phyloP scores from a whole-genome alignment of 2,113 vertebrate species.

The Charina bottae region DNA sequence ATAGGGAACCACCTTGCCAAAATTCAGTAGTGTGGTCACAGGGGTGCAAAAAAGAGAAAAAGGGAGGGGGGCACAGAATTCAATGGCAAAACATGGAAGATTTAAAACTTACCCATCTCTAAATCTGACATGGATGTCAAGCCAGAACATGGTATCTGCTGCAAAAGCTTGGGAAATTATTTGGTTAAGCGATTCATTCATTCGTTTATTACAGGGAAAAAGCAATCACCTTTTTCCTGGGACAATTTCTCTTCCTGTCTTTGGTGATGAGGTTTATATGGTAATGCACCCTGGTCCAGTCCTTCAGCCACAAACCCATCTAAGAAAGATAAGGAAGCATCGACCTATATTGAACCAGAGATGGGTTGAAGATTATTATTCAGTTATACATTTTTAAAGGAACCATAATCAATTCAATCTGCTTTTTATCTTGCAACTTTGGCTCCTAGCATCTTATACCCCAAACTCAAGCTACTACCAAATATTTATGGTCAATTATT shows the following conservation, averaged over 20 bases:
- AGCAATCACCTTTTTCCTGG: conserved; percentile 85
- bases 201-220: not conserved
- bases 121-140: no score
- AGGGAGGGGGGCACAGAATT: no score
- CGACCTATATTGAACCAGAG: conserved; percentile 78
- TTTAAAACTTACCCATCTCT: no score
- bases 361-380: not conserved
- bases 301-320: conserved; percentile 95
- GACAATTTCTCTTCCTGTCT: conserved; percentile 89
- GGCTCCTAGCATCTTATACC: not conserved
- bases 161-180: no score
- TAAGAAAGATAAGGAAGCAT: conserved; percentile 95
- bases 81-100: no score
- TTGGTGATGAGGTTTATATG: conserved; percentile 94
- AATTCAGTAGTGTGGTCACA: no score
- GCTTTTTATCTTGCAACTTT: not conserved
- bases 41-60: no score
- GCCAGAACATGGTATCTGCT: no score
- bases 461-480: not conserved
- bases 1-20: no score
- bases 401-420: not conserved
- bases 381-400: not conserved
- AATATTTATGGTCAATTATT: no score
- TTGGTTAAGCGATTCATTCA: not conserved
- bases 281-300: conserved; percentile 85